phyloP scores from a whole-genome alignment of 2,113 vertebrate species.

The Romanogobio albipinnatus region DNA sequence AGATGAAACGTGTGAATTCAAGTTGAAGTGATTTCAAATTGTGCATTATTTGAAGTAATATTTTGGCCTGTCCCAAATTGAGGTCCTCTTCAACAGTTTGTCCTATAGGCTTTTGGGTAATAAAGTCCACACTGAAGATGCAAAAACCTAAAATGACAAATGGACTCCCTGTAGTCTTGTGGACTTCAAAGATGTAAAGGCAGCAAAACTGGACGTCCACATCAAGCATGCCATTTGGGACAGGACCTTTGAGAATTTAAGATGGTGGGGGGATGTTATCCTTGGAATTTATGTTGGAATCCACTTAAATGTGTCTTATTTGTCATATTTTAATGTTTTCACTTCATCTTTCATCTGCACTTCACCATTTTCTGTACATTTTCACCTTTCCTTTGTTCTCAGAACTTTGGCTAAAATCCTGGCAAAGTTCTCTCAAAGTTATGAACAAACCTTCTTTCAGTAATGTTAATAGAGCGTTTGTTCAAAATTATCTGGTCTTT shows the following conservation, averaged over 20 bases:
- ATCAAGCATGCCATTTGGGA: neutral
- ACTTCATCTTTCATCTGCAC: neutral
- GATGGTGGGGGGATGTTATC: neutral
- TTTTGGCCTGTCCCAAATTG: neutral
- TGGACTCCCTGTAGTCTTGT: neutral
- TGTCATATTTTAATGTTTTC: neutral
- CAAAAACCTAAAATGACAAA: neutral
- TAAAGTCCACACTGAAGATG: neutral
- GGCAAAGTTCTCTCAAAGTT: too few species aligned
- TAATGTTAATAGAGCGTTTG: too few species aligned
- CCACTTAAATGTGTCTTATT: neutral
- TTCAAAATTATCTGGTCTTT: too few species aligned
- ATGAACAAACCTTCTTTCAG: too few species aligned
- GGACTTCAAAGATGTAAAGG: neutral
- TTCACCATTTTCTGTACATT: neutral
- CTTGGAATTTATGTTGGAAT: neutral
- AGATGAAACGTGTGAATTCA: too few species aligned
- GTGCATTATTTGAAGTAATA: neutral
- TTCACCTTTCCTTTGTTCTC: neutral
- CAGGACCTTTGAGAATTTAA: neutral
- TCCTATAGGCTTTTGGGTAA: neutral
- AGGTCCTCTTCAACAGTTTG: neutral
- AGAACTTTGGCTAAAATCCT: too few species aligned
- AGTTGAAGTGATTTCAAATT: too few species aligned
- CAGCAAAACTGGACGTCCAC: neutral